Evolutionary conservation across 2,113 vertebrate species (phyloP).

Genomic region (Colossoma macropomum): DNA sequence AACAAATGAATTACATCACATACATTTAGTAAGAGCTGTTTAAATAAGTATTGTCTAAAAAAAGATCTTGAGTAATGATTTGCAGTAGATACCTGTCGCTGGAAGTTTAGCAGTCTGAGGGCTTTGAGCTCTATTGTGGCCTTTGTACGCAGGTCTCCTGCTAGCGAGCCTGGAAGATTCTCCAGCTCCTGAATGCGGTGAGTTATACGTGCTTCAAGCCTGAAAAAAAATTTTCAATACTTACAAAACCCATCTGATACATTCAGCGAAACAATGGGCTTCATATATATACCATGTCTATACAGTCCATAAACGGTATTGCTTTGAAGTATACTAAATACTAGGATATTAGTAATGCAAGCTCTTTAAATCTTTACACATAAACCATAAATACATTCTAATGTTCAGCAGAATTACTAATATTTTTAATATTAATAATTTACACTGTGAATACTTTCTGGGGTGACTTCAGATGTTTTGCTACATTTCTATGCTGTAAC

Average conservation of each 20-base stretch:
- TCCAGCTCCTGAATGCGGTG: constrained; percentile 97
- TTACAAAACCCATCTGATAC: too few relatives aligned
- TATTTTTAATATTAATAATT: neutral
- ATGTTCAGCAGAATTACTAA: neutral
- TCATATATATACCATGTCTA: too few relatives aligned
- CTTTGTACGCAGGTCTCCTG: constrained; percentile 94
- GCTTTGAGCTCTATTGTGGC: constrained; percentile 97
- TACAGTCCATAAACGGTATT: too few relatives aligned
- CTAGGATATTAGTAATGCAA: too few relatives aligned
- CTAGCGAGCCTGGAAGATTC: constrained; percentile 91
- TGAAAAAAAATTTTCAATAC: constrained; percentile 56
- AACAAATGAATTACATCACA: neutral
- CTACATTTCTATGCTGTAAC: too few relatives aligned
- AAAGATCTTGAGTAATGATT: neutral
- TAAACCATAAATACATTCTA: too few relatives aligned
- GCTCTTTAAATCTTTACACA: too few relatives aligned
- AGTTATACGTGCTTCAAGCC: constrained; percentile 93
- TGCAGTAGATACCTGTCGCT: constrained; percentile 86
- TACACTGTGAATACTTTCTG: neutral
- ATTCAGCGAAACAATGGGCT: too few relatives aligned
- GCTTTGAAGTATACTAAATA: too few relatives aligned
- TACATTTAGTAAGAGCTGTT: neutral
- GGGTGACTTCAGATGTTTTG: too few relatives aligned
- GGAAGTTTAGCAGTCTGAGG: constrained; percentile 93
- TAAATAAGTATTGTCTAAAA: too few relatives aligned